Evolutionary conservation across 2,113 vertebrate species (phyloP).

Genomic region (Odocoileus virginianus): DNA sequence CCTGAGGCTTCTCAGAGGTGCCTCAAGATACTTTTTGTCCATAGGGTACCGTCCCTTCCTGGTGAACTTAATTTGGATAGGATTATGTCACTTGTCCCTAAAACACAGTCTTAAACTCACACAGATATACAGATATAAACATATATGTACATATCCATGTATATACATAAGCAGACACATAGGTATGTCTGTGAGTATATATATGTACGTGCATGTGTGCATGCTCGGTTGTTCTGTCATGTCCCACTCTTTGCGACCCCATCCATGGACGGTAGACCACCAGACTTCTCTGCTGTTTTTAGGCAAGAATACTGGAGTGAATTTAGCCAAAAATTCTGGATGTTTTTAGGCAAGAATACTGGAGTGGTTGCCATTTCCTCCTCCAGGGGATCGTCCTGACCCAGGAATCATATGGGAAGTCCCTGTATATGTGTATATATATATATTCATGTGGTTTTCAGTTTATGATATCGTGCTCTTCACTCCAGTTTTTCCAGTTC

Average conservation of each 20-base stretch:
- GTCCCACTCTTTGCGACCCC: not conserved
- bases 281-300: not conserved
- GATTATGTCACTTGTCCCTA: not conserved
- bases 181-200: not conserved
- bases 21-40: not conserved
- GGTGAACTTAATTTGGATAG: not conserved
- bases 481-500: not conserved
- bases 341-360: not conserved
- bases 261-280: not conserved
- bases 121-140: not conserved
- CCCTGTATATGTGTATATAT: not conserved
- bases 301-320: not conserved
- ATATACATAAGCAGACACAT: not conserved
- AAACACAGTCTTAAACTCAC: not conserved
- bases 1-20: not conserved
- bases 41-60: not conserved
- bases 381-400: not conserved
- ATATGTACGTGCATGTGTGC: not conserved
- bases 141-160: not conserved
- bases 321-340: too few relatives aligned
- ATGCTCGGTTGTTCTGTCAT: rapidly evolving
- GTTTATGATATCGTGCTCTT: not conserved
- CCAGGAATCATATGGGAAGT: not conserved
- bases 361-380: not conserved
- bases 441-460: not conserved